These are phyloP conservation scores for Petrocephalus schoutedeni DNA, from an alignment of 2,797 vertebrate genomes.

Conservation along the genomic window DNA sequence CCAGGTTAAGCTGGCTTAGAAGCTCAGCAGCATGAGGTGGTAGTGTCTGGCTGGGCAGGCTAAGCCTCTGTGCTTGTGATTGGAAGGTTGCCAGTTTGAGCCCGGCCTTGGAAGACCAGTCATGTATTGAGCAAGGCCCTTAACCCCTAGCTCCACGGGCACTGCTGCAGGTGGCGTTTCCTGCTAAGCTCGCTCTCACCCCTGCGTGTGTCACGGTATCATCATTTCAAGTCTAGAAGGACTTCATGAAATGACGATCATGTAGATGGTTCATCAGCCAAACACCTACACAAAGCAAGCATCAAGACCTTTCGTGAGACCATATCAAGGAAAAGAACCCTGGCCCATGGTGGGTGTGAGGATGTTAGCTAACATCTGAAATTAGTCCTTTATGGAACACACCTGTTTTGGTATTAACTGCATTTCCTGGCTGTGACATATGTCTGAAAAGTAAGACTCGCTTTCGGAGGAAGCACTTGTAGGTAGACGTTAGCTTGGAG, in stretches of 20 bases:
- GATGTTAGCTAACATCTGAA: neutral
- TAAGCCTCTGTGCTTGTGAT: neutral
- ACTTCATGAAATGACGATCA: neutral
- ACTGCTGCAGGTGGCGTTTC: neutral
- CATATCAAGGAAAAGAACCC: neutral
- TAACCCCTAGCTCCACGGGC: neutral
- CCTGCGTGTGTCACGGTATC: neutral
- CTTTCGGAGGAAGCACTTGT: neutral
- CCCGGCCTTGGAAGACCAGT: neutral
- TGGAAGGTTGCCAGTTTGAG: neutral
- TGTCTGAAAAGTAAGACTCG: neutral
- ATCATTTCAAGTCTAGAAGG: neutral
- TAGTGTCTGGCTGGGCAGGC: neutral
- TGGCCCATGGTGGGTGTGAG: neutral
- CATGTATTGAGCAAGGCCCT: neutral
- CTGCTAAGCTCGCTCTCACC: neutral
- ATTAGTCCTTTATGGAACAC: neutral
- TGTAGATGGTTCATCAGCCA: neutral
- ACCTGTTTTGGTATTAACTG: neutral
- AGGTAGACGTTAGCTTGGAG: neutral
- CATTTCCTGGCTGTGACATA: neutral
- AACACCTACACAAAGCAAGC: neutral
- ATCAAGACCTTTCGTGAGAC: too few species aligned
- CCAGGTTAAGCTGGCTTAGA: neutral
- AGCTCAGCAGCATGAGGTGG: neutral